phyloP scores from a whole-genome alignment of 2,113 vertebrate species.

The Aphyosemion australe region DNA sequence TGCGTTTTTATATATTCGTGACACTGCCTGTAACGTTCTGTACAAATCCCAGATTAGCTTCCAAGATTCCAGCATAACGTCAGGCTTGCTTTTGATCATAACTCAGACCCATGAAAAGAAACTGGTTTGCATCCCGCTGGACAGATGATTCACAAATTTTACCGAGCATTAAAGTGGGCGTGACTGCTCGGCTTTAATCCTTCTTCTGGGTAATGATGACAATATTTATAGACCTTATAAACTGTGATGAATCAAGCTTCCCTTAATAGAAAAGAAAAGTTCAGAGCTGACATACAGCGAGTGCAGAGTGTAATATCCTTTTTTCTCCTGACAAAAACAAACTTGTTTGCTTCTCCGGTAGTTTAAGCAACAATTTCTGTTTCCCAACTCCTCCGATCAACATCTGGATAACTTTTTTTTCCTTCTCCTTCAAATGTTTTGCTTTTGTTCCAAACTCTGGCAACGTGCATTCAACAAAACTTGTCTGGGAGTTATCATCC shows the following conservation, averaged over 20 bases:
- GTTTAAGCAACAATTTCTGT: slow-evolving; percentile 72
- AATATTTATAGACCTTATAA: slow-evolving; percentile 77
- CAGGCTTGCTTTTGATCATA: slow-evolving; percentile 13
- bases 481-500: slow-evolving; percentile 59
- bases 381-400: slow-evolving; percentile 71
- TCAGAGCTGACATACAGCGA: slow-evolving; percentile 55
- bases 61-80: slow-evolving; percentile 5
- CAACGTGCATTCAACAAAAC: slow-evolving; percentile 49
- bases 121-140: slow-evolving; percentile 27
- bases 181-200: slow-evolving; percentile 53
- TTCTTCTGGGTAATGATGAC: slow-evolving; percentile 66
- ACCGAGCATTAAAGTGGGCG: slow-evolving; percentile 56
- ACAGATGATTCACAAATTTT: slow-evolving; percentile 63
- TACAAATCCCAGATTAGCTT: slow-evolving; percentile 5
- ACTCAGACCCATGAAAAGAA: slow-evolving; percentile 22
- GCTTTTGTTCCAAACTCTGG: slow-evolving; percentile 50
- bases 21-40: not conserved
- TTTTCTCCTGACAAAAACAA: slow-evolving; percentile 57
- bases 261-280: slow-evolving; percentile 47
- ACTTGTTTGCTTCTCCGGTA: slow-evolving; percentile 71
- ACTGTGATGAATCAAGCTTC: slow-evolving; percentile 68
- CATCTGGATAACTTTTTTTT: slow-evolving; percentile 63
- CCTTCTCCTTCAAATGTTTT: slow-evolving; percentile 29
- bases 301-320: slow-evolving; percentile 19
- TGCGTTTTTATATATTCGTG: not conserved